Evolutionary conservation across 2,888 invertebrate genomes (phyloP).

Genomic region (Caenorhabditis uteleia): DNA sequence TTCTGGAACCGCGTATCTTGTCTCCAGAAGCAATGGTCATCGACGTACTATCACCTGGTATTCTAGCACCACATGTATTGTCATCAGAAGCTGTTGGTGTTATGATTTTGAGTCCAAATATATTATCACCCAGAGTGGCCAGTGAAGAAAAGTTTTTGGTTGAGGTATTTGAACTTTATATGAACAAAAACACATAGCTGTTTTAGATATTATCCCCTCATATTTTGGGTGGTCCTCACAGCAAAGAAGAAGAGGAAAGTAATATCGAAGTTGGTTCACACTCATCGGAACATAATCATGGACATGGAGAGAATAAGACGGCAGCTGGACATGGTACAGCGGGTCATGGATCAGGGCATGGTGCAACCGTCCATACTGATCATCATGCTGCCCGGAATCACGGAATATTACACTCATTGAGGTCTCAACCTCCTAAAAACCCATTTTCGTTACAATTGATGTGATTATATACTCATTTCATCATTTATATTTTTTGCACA

Average conservation of each 20-base stretch:
- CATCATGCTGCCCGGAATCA: constrained; percentile 13
- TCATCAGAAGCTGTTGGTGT: constrained; percentile 58
- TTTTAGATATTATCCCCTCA: constrained; percentile 54
- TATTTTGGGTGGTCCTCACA: constrained; percentile 57
- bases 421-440: constrained; percentile 15
- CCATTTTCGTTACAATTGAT: constrained; percentile 23
- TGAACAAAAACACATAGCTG: not conserved
- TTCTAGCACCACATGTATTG: constrained; percentile 52
- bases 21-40: constrained; percentile 63
- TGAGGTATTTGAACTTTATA: constrained; percentile 37
- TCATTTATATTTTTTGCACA: no score
- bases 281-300: constrained; percentile 12
- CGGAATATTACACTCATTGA: constrained; percentile 12
- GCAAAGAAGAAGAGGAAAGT: constrained; percentile 53
- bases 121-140: constrained; percentile 58
- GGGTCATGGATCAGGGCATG: not conserved
- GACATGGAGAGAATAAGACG: constrained; percentile 1
- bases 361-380: not conserved
- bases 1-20: constrained; percentile 58
- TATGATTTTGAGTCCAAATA: constrained; percentile 59
- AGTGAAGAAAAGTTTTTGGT: constrained; percentile 57
- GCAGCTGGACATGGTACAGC: not conserved
- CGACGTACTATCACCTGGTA: constrained; percentile 61
- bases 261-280: constrained; percentile 38
- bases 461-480: constrained; percentile 28